Base-by-base conservation (phyloP, 2,113 vertebrate species). In the Ciconia boyciana region DNA sequence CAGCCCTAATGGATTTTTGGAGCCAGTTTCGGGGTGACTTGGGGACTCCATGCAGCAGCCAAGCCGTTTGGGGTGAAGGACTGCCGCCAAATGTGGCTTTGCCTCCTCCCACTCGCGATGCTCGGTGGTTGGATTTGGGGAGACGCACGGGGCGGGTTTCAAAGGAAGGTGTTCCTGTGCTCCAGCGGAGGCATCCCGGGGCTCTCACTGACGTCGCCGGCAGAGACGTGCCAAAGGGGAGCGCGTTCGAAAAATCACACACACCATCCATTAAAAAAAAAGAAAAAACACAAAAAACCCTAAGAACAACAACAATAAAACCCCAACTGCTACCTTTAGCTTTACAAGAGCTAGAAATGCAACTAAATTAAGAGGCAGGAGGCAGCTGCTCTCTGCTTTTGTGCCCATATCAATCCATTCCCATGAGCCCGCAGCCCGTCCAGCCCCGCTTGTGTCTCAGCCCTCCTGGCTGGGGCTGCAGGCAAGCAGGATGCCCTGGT, bases 11-110 rank as follows among this genome's bases (percentile, higher is more conserved):
- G 2, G 2, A 78, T 26, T 61, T 91, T 76, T 24, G 8, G 51
- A 60, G 16, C 9, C 7, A 13, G 3, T 71, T 92, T 94, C 2
- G 11, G 70, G 61, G 55, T 83, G 58, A 72, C 6, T 1, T 2
- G 2, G 39, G n/a, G 39, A 72, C 29, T 21, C 21, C 1, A 2
- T 0, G 0, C 25, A 62, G 65, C 4, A 9, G 48, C 44, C 0
- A 9, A 83, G 68, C 13, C 2, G 0, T 46, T 16, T 1, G 4
- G 21, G 34, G 29, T 58, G 36, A 81, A 80, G 58, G 62, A 55
- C 3, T 5, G 11, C 4, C 0, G 3, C 62, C 2, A 3, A 41
- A 68, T 1, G 9, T 6, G 54, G 44, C 68, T 51, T 90, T 5
- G 4, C 31, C 49, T 76, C 66, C 66, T 93, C 57, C 44, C n/a